Base-by-base conservation (phyloP, 2,888 invertebrate species). In the Mimachlamys varia region DNA sequence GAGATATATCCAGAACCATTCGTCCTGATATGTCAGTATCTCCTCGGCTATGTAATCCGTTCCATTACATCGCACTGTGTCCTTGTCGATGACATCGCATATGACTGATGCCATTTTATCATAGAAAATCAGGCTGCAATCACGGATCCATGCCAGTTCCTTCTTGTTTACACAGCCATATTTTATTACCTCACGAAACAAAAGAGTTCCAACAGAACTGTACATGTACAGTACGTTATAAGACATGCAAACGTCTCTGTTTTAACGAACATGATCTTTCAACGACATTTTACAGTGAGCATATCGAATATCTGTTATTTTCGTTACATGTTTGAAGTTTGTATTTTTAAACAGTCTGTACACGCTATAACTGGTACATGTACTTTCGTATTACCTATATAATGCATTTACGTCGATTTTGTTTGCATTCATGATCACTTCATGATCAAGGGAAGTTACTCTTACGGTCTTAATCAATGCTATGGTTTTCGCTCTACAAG, bases 1-100 rank as follows among this genome's bases (percentile, higher is more conserved):
- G 13, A 96, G 91, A 91, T 95, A 96, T 12, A 95, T 93, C 96
- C 96, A 96, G 91, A 96, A 96, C 91, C 90, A 91, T 76, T 92
- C 90, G 89, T 96, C 95, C 15, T 89, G 58, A 88, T 92, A 93
- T 2, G 92, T 94, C 37, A 95, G 93, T n/a, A 92, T 92, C 15
- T 92, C 88, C 90, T 96, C 95, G n/a, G 94, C 93, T 27, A 93
- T 38, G 92, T 94, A 96, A 0, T 90, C 87, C 13, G 94, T 95
- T 22, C 95, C 95, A 92, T 95, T 94, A 90, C 95, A 96, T 33
- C 89, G 88, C 13, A 95, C 91, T 19, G 87, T 44, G 19, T 94
- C 94, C 12, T 92, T 93, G 58, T 89, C 91, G 38, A 93, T 53
- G 38, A 93, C 37, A 33, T 94, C 92, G 91, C 95, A 95, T 49